Conservation (phyloP, 2,113 vertebrate species). For the Micronisus gabar region DNA sequence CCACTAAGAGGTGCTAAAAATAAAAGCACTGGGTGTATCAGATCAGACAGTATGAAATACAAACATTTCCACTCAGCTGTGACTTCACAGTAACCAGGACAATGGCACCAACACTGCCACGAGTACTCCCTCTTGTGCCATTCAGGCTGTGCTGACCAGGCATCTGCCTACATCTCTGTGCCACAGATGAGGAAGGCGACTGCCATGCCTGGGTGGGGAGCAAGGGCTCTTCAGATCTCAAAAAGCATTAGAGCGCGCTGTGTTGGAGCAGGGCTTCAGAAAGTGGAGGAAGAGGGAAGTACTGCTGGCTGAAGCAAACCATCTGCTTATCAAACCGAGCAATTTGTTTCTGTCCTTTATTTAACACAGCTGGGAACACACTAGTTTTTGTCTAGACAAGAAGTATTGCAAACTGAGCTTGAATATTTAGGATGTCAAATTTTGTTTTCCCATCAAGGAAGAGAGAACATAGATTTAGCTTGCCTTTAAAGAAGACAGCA, state of each 20-base stretch:
- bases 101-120: background rate
- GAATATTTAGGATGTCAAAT: background rate
- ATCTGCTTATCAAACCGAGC: background rate
- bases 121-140: accelerated
- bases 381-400: background rate
- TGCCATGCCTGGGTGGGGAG: accelerated
- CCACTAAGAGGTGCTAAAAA: background rate
- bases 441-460: background rate
- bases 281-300: background rate
- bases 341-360: background rate
- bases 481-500: background rate
- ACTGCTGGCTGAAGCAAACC: background rate
- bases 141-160: background rate
- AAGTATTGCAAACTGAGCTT: background rate
- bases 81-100: background rate
- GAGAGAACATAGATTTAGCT: background rate
- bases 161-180: background rate
- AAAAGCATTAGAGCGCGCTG: background rate
- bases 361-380: background rate
- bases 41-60: background rate
- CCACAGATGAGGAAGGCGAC: background rate
- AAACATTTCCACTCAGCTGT: background rate
- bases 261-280: background rate
- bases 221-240: background rate
- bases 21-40: background rate